Percentiles rank a stretch among this genome's conserved stretches.
Conservation (phyloP, 2,113 vertebrate genomes). For the Channa argus region DNA sequence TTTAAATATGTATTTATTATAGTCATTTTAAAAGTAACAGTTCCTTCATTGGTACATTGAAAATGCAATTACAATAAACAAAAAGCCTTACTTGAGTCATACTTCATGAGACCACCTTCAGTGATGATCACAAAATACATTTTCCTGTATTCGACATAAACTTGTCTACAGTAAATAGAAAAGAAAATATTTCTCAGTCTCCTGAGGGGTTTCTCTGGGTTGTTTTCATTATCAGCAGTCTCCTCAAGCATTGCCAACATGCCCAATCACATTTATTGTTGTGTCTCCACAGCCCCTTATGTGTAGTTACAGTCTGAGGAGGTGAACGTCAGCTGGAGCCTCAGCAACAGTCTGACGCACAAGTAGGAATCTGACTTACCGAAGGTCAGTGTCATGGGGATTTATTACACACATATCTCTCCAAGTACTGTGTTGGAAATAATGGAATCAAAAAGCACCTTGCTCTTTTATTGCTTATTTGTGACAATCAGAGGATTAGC, state of each 20-base stretch:
- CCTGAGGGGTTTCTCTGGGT: background rate
- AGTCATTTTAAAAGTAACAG: no score
- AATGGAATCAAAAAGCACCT: slow-evolving; percentile 2
- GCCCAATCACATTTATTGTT: background rate
- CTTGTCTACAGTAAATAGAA: background rate
- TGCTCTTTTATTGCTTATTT: background rate
- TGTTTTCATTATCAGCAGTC: background rate
- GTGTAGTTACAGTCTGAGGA: slow-evolving; percentile 16
- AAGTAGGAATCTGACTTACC: slow-evolving; percentile 4
- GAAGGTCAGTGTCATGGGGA: slow-evolving; percentile 6
- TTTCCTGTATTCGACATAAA: no score
- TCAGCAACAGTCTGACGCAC: slow-evolving; percentile 16
- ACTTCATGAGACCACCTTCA: no score
- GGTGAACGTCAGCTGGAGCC: background rate
- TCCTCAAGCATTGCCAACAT: background rate
- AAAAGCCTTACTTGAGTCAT: no score
- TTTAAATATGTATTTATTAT: no score
- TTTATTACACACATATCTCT: background rate
- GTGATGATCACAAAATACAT: no score
- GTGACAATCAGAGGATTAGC: slow-evolving; percentile 26
- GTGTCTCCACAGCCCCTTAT: background rate
- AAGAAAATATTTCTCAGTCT: background rate
- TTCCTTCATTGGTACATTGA: no score
- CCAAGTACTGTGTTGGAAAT: background rate
- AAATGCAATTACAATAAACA: no score